A percentile compares a stretch with the other conserved stretches of the same genome.
These are phyloP conservation scores for Pelobates cultripes DNA, from an alignment of 2,797 vertebrate genomes.

Conservation along the genomic window DNA sequence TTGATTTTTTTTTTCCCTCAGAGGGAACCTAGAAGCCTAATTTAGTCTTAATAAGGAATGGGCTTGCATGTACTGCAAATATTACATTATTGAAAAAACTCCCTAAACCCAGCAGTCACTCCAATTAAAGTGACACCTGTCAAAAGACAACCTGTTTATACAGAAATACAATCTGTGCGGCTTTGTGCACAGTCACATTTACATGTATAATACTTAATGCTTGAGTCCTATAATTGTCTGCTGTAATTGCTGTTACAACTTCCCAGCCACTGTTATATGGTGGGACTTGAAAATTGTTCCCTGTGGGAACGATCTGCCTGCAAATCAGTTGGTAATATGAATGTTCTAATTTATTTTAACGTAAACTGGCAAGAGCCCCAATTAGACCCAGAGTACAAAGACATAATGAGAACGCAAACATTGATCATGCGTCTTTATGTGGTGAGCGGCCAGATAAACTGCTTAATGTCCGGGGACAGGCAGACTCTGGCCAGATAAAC, in stretches of 20 bases:
- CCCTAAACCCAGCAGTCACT: neutral
- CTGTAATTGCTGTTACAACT: constrained; percentile 13
- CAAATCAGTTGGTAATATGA: constrained; percentile 38
- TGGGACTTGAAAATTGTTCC: constrained; percentile 19
- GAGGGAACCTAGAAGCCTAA: no score
- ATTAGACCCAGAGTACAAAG: constrained; percentile 29
- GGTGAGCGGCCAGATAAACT: no score
- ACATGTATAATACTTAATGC: neutral
- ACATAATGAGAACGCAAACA: constrained; percentile 7
- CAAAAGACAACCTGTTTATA: neutral
- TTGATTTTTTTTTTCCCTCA: no score
- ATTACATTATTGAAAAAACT: neutral
- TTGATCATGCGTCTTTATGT: neutral
- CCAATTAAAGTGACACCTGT: constrained; percentile 12
- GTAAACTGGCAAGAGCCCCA: constrained; percentile 27
- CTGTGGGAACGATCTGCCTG: constrained; percentile 11
- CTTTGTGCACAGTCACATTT: neutral
- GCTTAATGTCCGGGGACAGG: no score
- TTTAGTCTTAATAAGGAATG: no score
- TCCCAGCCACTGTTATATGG: constrained; percentile 8
- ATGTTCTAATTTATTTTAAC: constrained; percentile 45
- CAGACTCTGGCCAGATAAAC: no score
- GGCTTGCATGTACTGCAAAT: neutral
- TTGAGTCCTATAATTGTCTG: constrained; percentile 10
- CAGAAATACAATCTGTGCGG: neutral